Evolutionary conservation across 2,888 invertebrate genomes (phyloP).

Genomic region (Molanna angustata): DNA sequence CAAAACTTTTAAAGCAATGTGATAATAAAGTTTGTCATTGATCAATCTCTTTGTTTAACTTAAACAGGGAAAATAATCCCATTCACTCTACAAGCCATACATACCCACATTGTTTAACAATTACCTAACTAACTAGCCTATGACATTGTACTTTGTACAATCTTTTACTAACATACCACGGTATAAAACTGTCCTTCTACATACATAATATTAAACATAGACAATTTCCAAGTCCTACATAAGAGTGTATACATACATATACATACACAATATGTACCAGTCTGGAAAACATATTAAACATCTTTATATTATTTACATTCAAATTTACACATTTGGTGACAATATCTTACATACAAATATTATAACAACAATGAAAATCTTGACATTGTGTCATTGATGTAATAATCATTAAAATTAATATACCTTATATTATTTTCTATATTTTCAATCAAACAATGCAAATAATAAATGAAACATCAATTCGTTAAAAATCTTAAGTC

Average conservation of each 20-base stretch:
- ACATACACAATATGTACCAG: conserved; percentile 9
- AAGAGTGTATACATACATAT: background rate
- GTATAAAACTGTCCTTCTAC: conserved; percentile 34
- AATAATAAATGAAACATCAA: no score
- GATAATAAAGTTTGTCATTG: conserved; percentile 20
- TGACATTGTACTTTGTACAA: conserved; percentile 59
- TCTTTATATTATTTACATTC: no score
- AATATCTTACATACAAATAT: no score
- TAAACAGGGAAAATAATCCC: conserved; percentile 18
- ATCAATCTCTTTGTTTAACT: background rate
- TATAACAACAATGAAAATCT: no score
- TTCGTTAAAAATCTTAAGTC: no score
- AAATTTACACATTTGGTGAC: no score
- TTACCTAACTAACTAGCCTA: conserved; percentile 58
- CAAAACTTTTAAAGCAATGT: conserved; percentile 21
- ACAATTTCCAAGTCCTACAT: background rate
- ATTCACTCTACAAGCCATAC: conserved; percentile 27
- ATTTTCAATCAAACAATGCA: no score
- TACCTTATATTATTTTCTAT: no score
- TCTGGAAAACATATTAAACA: conserved; percentile 19
- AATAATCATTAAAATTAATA: no score
- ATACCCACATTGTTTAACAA: conserved; percentile 40
- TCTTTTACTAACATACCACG: conserved; percentile 34
- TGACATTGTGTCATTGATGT: no score
- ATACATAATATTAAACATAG: conserved; percentile 23